A percentile compares a stretch with the other conserved stretches of the same genome.
phyloP scores from a whole-genome alignment of 2,888 invertebrate species.

The Noctua pronuba region DNA sequence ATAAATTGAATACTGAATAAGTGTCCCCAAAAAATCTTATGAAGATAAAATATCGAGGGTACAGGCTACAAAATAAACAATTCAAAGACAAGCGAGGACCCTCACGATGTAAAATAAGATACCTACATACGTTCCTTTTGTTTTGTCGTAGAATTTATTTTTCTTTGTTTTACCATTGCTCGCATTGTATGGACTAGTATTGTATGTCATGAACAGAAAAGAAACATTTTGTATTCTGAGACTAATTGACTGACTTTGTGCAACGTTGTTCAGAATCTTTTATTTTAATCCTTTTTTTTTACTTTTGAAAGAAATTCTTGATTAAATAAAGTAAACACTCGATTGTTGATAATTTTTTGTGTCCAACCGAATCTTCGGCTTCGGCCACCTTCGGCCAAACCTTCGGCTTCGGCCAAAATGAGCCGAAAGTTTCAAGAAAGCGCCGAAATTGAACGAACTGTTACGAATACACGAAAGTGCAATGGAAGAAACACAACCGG shows the following conservation, averaged over 20 bases:
- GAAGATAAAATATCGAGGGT: slow-evolving; percentile 66
- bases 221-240: slow-evolving; percentile 51
- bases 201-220: slow-evolving; percentile 50
- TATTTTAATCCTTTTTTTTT: background rate
- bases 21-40: slow-evolving; percentile 60
- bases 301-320: background rate
- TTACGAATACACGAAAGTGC: background rate
- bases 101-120: slow-evolving; percentile 64
- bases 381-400: too few relatives aligned
- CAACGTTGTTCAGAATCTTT: slow-evolving; percentile 11
- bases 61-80: slow-evolving; percentile 71
- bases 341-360: background rate
- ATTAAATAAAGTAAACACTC: background rate
- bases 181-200: slow-evolving; percentile 52
- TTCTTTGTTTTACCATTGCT: slow-evolving; percentile 68
- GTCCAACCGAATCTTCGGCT: background rate
- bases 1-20: slow-evolving; percentile 70
- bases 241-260: slow-evolving; percentile 41
- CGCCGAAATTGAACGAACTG: background rate
- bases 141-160: slow-evolving; percentile 62
- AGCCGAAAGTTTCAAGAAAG: background rate
- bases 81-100: slow-evolving; percentile 66
- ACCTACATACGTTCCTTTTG: slow-evolving; percentile 58
- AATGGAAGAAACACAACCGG: too few relatives aligned
- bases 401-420: background rate